A percentile compares a stretch with the other conserved stretches of the same genome.
Conservation (phyloP, 30 jellyfish, hydroid and myxozoan species). For the Turritopsis dohrnii region DNA sequence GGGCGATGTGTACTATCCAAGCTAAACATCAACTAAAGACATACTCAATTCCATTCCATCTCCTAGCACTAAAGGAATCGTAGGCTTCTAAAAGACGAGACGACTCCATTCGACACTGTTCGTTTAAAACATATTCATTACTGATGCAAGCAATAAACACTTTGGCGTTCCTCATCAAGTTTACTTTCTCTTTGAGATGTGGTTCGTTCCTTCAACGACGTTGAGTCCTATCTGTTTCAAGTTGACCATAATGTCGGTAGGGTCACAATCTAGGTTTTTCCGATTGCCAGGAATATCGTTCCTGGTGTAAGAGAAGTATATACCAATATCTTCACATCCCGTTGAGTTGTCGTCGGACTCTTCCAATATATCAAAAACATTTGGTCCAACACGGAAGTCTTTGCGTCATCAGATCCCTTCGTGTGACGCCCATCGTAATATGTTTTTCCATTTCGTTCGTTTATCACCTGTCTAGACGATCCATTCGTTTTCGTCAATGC, state of each 20-base stretch:
- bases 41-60: conserved; percentile 64
- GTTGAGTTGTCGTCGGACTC: neutral
- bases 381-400: conserved; percentile 72
- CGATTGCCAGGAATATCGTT: neutral
- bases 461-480: too few relatives aligned
- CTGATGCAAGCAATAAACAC: conserved; percentile 79
- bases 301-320: conserved; percentile 1
- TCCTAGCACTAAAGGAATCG: conserved; percentile 73
- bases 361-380: conserved; percentile 59
- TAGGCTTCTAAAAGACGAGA: conserved; percentile 53
- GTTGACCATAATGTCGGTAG: conserved; percentile 30
- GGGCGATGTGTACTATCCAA: too few relatives aligned
- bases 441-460: conserved; percentile 8
- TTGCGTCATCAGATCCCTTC: conserved; percentile 55
- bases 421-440: conserved; percentile 67
- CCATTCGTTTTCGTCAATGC: too few relatives aligned
- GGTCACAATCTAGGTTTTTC: conserved; percentile 37
- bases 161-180: conserved; percentile 50
- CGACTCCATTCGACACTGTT: conserved; percentile 72
- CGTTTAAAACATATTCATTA: conserved; percentile 53
- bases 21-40: conserved; percentile 49
- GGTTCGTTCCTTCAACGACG: conserved; percentile 31
- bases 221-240: conserved; percentile 45
- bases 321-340: conserved; percentile 1
- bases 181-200: conserved; percentile 35